These are phyloP conservation scores for Schizopygopsis malacanthus DNA, from an alignment of 2,797 vertebrate species.

Conservation along the genomic window DNA sequence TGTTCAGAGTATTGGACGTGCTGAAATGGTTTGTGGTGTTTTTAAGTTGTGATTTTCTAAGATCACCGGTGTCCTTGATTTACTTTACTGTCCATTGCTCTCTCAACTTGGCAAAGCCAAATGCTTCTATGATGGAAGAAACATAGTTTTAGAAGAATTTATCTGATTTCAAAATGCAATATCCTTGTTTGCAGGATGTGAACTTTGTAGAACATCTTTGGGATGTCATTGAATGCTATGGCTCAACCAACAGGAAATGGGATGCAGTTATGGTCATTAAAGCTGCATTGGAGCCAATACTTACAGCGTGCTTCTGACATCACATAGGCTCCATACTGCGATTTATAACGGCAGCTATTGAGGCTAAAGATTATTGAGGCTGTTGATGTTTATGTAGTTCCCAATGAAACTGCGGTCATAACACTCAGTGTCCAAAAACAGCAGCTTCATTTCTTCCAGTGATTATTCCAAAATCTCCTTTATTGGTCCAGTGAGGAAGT, in stretches of 20 bases:
- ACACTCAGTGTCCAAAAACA: neutral
- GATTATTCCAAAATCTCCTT: neutral
- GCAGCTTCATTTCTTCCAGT: neutral
- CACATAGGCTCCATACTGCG: neutral
- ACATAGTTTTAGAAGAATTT: slow-evolving; percentile 1
- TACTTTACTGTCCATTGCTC: neutral
- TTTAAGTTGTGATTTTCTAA: slow-evolving; percentile 3
- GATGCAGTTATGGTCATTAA: slow-evolving; percentile 12
- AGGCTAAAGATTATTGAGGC: slow-evolving; percentile 31
- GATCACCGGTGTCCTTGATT: neutral
- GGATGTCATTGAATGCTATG: neutral
- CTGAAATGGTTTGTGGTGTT: slow-evolving; percentile 30
- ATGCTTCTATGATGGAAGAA: neutral
- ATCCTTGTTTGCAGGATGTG: neutral
- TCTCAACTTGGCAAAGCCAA: neutral
- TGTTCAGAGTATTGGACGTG: neutral
- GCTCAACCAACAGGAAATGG: neutral
- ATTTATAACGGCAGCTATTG: slow-evolving; percentile 3
- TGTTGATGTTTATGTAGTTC: slow-evolving; percentile 37
- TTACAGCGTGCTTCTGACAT: slow-evolving; percentile 13
- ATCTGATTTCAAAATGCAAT: neutral
- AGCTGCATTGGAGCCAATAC: neutral
- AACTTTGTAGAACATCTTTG: neutral
- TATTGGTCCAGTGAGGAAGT: neutral
- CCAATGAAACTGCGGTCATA: slow-evolving; percentile 30